Evolutionary conservation across 1,140 invertebrate genomes (phyloP).

Genomic region (Anthonomus grandis): DNA sequence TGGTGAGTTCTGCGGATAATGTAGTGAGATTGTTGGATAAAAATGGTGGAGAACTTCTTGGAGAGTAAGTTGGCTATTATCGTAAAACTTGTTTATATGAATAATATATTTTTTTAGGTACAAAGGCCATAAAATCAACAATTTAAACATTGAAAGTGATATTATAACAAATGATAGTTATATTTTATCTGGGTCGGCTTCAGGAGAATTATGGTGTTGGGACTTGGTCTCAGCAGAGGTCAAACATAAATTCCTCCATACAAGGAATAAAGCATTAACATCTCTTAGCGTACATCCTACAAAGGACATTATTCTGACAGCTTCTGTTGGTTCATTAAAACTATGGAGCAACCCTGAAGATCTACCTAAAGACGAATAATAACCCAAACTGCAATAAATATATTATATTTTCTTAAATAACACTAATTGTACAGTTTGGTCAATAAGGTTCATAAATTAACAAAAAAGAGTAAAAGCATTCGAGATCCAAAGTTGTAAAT

Average conservation of each 20-base stretch:
- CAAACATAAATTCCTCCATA: conserved; percentile 51
- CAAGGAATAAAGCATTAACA: conserved; percentile 55
- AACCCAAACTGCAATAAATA: not conserved
- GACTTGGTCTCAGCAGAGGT: conserved; percentile 75
- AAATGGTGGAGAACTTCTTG: conserved; percentile 76
- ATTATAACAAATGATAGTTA: conserved; percentile 77
- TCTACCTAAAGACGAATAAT: too few species aligned
- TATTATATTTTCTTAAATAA: not conserved
- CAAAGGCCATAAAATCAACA: conserved; percentile 71
- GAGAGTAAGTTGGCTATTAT: conserved; percentile 53
- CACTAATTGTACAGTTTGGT: not conserved
- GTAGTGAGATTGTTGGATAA: conserved; percentile 86
- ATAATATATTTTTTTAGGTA: conserved; percentile 55
- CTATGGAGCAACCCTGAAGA: conserved; percentile 46
- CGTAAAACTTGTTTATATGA: conserved; percentile 10
- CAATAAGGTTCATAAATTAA: too few species aligned
- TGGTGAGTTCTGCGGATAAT: conserved; percentile 79
- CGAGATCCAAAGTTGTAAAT: too few species aligned
- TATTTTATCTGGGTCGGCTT: conserved; percentile 83
- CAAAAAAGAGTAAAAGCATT: too few species aligned
- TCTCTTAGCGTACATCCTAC: conserved; percentile 72
- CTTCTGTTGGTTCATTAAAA: conserved; percentile 63
- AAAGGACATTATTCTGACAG: conserved; percentile 63
- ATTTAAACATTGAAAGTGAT: conserved; percentile 83
- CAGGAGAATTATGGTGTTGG: conserved; percentile 84